Conservation (phyloP, 1,140 invertebrate genomes). For the Protaetia brevitarsis region DNA sequence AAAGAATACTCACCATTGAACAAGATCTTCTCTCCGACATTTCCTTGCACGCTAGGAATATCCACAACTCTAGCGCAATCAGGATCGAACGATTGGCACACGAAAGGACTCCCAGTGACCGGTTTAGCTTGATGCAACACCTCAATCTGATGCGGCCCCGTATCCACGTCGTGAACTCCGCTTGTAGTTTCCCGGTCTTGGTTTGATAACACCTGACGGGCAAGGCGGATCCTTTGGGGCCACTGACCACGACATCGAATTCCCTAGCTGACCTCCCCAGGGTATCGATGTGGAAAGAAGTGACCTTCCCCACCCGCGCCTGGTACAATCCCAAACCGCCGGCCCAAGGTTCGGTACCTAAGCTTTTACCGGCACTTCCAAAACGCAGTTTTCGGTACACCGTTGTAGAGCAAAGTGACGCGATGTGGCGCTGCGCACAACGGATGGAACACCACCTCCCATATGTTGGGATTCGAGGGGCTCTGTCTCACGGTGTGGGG, state of each 20-base stretch:
- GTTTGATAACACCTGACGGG: conserved; percentile 94
- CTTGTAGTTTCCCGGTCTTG: conserved; percentile 87
- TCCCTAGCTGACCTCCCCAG: conserved; percentile 81
- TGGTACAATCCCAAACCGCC: conserved; percentile 70
- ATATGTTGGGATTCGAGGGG: conserved; percentile 62
- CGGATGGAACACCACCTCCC: conserved; percentile 85
- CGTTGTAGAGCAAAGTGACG: conserved; percentile 76
- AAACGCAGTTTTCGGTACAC: conserved; percentile 54
- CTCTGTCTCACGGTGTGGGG: conserved; percentile 73
- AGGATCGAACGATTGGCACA: conserved; percentile 92
- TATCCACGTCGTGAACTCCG: conserved; percentile 86
- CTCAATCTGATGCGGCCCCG: conserved; percentile 68
- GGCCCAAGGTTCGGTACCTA: conserved; percentile 55
- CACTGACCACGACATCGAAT: conserved; percentile 86
- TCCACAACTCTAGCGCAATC: conserved; percentile 57
- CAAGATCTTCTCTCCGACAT: conserved; percentile 78
- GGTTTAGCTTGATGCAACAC: conserved; percentile 89
- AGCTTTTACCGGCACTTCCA: conserved; percentile 61
- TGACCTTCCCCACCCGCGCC: conserved; percentile 71
- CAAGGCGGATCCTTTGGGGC: conserved; percentile 85
- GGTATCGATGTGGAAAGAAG: conserved; percentile 86
- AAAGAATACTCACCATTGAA: conserved; percentile 83
- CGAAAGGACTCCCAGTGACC: conserved; percentile 92
- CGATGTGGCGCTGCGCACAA: conserved; percentile 76
- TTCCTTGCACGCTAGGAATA: conserved; percentile 72